A percentile compares a stretch with the other conserved stretches of the same genome.
These are phyloP conservation scores for Alca torda DNA, from an alignment of 2,797 vertebrate species.

Conservation along the genomic window DNA sequence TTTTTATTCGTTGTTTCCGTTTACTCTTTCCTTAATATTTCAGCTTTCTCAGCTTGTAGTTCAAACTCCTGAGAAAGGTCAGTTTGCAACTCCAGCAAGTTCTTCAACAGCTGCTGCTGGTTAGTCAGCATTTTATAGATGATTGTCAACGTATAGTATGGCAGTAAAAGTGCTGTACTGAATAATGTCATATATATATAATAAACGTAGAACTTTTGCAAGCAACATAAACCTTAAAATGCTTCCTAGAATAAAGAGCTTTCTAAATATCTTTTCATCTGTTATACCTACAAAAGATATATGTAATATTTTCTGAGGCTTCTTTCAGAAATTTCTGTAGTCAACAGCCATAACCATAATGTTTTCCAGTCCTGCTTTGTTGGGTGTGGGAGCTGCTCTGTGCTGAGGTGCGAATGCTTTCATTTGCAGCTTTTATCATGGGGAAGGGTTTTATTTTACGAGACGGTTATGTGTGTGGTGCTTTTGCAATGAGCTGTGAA, in stretches of 20 bases:
- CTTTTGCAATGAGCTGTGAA: not conserved
- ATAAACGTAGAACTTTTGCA: conserved; percentile 10
- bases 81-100: conserved; percentile 41
- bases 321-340: not conserved
- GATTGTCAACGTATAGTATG: not conserved
- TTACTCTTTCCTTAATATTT: conserved; percentile 46
- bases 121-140: conserved; percentile 53
- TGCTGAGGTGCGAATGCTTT: not conserved
- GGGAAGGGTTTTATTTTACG: not conserved
- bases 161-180: conserved; percentile 5
- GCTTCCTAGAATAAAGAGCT: not conserved
- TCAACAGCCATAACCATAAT: not conserved
- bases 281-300: not conserved
- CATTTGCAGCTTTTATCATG: not conserved
- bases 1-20: conserved; percentile 6
- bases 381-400: not conserved
- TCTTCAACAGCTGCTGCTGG: conserved; percentile 7
- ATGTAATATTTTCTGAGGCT: not conserved
- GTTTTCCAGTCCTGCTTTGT: conserved; percentile 4
- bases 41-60: not conserved
- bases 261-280: conserved; percentile 20
- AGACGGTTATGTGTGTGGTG: not conserved
- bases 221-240: conserved; percentile 6
- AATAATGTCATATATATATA: conserved; percentile 52
- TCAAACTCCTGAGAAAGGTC: conserved; percentile 9